Base-by-base conservation (phyloP, 2,797 vertebrate species). In the Scolopax rusticola region DNA sequence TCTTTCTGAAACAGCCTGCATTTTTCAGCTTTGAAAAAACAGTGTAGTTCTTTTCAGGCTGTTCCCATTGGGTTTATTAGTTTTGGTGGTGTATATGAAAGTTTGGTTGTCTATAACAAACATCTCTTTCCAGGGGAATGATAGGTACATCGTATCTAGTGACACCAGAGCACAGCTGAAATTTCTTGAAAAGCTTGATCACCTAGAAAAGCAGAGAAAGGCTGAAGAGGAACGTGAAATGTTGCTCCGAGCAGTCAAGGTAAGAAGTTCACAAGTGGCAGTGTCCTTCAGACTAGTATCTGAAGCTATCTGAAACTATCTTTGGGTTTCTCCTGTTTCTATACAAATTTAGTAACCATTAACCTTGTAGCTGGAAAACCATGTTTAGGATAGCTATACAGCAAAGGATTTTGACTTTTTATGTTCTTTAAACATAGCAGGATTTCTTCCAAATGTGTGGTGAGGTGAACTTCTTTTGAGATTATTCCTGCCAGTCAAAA, bases 111-210 rank as follows among this genome's bases (percentile, higher is more conserved):
- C 36, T 79, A 0, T 94, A 78, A 80, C 38, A 70, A 89, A 30
- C 53, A 47, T 86, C 47, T 91, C 40, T 64, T 96, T 89, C 60
- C 77, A 99, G 99, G 98, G 98, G 10, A 98, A 98, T 91, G 97
- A 97, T 89, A 98, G 96, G 51, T 98, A 99, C 51, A 48, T 93
- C 2, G 80, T 98, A 77, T 98, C 97, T 74, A 99, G 90, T 87
- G 99, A 99, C 76, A 98, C 98, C 6, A 98, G 98, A 74, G 98
- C 99, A 69, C 99, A 99, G 92, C 98, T 99, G 88, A 99, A 97
- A 89, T 99, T 99, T 97, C 97, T 99, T 75, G 99, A 99, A 95
- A 98, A 99, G 81, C 97, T 99, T 15, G 99, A 99, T 96, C 98
- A 97, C 70, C 81, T 99, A 69, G 99, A 99, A 96, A 99, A 99